Evolutionary conservation across 2,888 invertebrate genomes (phyloP), one percentile per base, ranked within the genome.

Genomic region (Pantelozetes paolii): DNA sequence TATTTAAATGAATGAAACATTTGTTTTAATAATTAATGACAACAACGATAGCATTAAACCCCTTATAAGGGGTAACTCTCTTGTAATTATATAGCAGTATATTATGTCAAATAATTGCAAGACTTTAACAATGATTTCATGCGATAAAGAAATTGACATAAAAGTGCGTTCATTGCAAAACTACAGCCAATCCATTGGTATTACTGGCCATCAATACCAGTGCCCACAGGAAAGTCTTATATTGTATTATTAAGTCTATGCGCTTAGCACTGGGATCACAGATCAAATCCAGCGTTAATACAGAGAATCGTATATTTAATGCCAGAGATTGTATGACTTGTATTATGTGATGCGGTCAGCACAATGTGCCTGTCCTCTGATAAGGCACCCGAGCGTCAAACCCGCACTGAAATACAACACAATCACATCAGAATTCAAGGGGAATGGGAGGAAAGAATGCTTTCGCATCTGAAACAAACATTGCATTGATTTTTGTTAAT

Each of bases 261-360:
- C 18, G 45, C 45, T 45, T 11, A 26, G 26, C 28, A 26, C n/a
- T 57, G 9, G 11, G 57, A 57, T 57, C 45, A 45, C 57, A 57
- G 23, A 57, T 20, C 26, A 26, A 23, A 23, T 57, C 57, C 57
- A 57, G 57, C 57, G 57, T 50, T 57, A 57, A 57, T 20, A 23
- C 45, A 11, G 23, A 57, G 28, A 57, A 57, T 57, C 15, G 57
- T 57, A 57, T 57, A 23, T 23, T 57, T 45, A 45, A 45, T 45
- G 45, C 15, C 8, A 45, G 13, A 9, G 45, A 45, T 45, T 45
- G 45, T 6, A 9, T 45, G n/a, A 23, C 18, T 57, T 57, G 57
- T 5, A 57, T 57, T 57, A 26, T 57, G 57, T 57, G 57, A 20
- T 57, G 23, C 28, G 57, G 57, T 57, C 57, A 57, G 57, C 57